Evolutionary conservation across 2,888 invertebrate species (phyloP).

Genomic region (Ligdia adustata): DNA sequence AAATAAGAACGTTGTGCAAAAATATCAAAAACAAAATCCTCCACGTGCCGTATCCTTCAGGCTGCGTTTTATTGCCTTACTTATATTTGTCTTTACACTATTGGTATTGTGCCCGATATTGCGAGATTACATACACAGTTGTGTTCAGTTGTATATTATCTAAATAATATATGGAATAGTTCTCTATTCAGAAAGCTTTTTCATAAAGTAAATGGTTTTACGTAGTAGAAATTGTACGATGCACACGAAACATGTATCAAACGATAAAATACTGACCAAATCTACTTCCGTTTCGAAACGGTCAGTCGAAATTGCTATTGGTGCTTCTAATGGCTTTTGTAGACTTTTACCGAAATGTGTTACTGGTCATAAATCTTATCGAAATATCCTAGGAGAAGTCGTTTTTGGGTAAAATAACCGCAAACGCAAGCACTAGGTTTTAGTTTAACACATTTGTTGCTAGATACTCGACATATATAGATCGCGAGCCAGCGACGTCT

Average conservation of each 20-base stretch:
- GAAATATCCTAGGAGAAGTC: not conserved
- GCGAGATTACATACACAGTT: not conserved
- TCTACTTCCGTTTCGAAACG: slow-evolving; percentile 8
- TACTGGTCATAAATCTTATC: not conserved
- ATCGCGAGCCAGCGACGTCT: too few species aligned
- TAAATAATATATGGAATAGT: not conserved
- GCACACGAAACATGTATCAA: slow-evolving; percentile 1
- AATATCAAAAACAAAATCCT: too few species aligned
- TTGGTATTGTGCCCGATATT: not conserved
- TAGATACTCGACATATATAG: too few species aligned
- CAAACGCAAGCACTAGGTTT: too few species aligned
- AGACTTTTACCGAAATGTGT: slow-evolving; percentile 1
- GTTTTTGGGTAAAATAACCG: not conserved
- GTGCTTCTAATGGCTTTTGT: not conserved
- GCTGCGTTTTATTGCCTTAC: not conserved
- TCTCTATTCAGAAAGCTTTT: slow-evolving; percentile 1
- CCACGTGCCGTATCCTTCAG: not conserved
- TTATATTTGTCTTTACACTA: slow-evolving; percentile 3
- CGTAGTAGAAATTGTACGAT: not conserved
- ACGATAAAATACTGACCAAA: slow-evolving; percentile 6
- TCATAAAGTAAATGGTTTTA: slow-evolving; percentile 2
- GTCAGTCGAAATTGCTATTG: slow-evolving; percentile 11
- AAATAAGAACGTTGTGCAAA: too few species aligned
- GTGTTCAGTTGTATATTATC: not conserved
- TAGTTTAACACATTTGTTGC: too few species aligned